Conservation (phyloP, 2,797 vertebrate genomes). For the Morelia viridis region DNA sequence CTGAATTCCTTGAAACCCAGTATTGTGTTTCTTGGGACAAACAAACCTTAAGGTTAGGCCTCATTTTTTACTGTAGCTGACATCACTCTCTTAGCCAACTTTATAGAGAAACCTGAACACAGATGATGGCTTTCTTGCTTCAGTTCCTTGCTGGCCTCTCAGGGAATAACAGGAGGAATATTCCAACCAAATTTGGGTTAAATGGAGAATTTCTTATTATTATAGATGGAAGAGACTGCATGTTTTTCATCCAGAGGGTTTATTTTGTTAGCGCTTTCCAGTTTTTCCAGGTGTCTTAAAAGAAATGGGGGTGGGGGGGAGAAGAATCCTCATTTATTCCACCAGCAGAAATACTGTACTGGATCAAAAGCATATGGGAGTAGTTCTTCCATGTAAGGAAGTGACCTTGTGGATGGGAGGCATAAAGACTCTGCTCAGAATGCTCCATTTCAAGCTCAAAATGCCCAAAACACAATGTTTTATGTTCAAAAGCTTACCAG, state of each 20-base stretch:
- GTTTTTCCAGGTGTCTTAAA: neutral
- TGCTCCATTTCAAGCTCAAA: too few relatives aligned
- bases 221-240: too few relatives aligned
- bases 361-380: neutral
- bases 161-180: neutral
- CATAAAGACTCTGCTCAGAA: too few relatives aligned
- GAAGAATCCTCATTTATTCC: neutral
- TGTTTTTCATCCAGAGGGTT: neutral
- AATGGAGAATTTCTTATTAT: neutral
- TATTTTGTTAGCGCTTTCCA: neutral
- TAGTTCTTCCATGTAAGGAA: too few relatives aligned
- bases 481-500: too few relatives aligned
- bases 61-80: neutral
- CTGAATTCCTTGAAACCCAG: neutral
- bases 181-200: neutral
- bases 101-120: neutral
- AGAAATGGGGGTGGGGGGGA: neutral
- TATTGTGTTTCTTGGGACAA: neutral
- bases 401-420: too few relatives aligned
- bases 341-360: neutral
- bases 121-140: neutral
- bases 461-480: too few relatives aligned
- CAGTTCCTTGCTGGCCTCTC: neutral
- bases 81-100: neutral
- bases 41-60: neutral